Percentiles rank a stretch among this genome's conserved stretches.
phyloP scores from a whole-genome alignment of 2,113 vertebrate species.

The Taxidea taxus region DNA sequence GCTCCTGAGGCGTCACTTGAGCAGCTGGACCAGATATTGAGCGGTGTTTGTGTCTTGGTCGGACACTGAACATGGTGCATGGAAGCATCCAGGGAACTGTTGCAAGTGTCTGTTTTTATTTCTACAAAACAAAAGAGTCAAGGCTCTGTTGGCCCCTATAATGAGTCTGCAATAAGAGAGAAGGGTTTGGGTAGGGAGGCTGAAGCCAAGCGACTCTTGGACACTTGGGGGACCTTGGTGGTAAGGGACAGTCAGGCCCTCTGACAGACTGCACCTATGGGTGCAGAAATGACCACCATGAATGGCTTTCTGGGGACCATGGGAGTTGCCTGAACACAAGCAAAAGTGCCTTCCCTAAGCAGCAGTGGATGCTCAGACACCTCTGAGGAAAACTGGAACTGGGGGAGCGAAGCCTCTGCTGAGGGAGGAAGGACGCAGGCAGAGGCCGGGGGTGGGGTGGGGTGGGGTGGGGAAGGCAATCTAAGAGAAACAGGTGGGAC shows the following conservation, averaged over 20 bases:
- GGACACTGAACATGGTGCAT: not conserved
- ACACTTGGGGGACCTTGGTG: not conserved
- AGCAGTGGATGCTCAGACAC: not conserved
- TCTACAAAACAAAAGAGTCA: not conserved
- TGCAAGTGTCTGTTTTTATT: not conserved
- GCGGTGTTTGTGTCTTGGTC: not conserved
- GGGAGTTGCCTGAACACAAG: not conserved
- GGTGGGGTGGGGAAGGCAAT: rapidly evolving
- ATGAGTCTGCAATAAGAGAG: too few relatives aligned
- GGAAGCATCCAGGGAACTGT: not conserved
- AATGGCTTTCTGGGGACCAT: not conserved
- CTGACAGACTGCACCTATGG: not conserved
- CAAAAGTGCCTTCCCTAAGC: not conserved
- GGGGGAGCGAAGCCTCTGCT: not conserved
- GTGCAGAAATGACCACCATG: not conserved
- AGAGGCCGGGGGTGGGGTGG: too few relatives aligned
- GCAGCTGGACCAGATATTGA: not conserved
- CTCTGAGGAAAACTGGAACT: not conserved
- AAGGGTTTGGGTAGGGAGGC: not conserved
- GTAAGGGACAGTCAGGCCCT: not conserved
- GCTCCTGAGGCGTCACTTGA: too few relatives aligned
- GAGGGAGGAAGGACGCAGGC: not conserved
- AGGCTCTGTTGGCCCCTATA: not conserved
- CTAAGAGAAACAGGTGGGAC: not conserved
- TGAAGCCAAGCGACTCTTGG: too few relatives aligned